Evolutionary conservation across 2,113 vertebrate genomes (phyloP).

Genomic region (Collichthys lucidus): DNA sequence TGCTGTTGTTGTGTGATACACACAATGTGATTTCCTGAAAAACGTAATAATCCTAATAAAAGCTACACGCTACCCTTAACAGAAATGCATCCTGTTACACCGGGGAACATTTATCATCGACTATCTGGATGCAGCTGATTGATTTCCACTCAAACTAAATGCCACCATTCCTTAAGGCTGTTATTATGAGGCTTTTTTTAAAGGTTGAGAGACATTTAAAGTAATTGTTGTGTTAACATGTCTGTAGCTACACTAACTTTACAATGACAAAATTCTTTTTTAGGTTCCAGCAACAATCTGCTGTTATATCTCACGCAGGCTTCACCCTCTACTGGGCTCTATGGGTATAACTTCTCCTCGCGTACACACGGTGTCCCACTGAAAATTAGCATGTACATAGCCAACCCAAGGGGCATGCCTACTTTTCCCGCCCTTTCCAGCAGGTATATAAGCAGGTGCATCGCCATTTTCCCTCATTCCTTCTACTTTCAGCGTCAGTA

Average conservation of each 20-base stretch:
- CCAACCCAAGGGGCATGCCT: too few relatives aligned
- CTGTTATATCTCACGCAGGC: too few relatives aligned
- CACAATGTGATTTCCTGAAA: neutral
- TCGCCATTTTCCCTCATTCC: too few relatives aligned
- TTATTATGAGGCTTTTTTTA: conserved; percentile 43
- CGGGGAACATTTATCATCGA: conserved; percentile 23
- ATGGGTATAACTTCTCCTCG: too few relatives aligned
- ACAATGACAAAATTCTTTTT: neutral
- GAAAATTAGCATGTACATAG: too few relatives aligned
- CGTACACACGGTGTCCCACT: too few relatives aligned
- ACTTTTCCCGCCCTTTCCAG: too few relatives aligned
- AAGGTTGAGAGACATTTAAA: conserved; percentile 39
- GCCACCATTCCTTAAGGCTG: conserved; percentile 29
- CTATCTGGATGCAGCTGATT: conserved; percentile 60
- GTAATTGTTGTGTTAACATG: conserved; percentile 35
- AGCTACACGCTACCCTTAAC: conserved; percentile 19
- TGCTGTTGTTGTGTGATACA: neutral
- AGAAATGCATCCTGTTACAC: conserved; percentile 42
- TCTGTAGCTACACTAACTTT: neutral
- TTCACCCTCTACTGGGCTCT: too few relatives aligned
- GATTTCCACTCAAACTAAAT: conserved; percentile 70
- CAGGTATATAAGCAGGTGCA: too few relatives aligned
- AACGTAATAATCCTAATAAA: neutral
- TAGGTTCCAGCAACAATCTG: neutral
- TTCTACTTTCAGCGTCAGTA: too few relatives aligned